These are phyloP conservation scores for Oryzias dopingdopingensis DNA, from an alignment of 2,797 vertebrate species.

Conservation along the genomic window DNA sequence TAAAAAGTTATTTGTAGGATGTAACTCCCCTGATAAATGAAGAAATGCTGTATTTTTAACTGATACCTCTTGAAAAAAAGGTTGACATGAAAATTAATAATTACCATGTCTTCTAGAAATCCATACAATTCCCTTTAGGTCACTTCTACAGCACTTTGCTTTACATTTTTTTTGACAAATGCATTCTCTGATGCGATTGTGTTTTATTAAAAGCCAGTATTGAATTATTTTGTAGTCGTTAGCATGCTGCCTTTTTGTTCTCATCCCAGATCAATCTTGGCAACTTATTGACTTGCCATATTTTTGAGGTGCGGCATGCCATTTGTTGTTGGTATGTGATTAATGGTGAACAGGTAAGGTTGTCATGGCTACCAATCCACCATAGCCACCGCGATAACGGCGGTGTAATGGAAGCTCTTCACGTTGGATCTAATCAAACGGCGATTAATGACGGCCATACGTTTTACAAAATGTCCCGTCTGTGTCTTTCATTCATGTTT, in stretches of 20 bases:
- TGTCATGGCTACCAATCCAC: constrained; percentile 58
- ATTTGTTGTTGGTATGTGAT: constrained; percentile 47
- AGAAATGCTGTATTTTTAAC: too few species aligned
- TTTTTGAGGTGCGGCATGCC: constrained; percentile 41
- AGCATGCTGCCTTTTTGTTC: constrained; percentile 11
- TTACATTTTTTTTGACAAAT: neutral
- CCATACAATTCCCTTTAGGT: constrained; percentile 15
- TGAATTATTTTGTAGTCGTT: constrained; percentile 9
- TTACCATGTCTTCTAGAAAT: constrained; percentile 20
- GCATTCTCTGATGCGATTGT: neutral
- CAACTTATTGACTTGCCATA: constrained; percentile 30
- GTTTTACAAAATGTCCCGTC: neutral
- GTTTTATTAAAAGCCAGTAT: neutral
- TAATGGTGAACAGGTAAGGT: constrained; percentile 57
- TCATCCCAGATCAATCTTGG: constrained; percentile 32
- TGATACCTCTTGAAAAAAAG: too few species aligned
- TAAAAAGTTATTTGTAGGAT: too few species aligned
- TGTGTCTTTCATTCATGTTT: constrained; percentile 4
- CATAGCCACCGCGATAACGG: constrained; percentile 36
- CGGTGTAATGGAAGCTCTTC: constrained; percentile 15
- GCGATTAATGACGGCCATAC: constrained; percentile 42
- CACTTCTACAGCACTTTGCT: constrained; percentile 18
- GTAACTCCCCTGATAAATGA: too few species aligned
- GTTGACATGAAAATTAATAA: too few species aligned
- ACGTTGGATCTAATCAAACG: constrained; percentile 9